Conservation (phyloP, 2,113 vertebrate species). For the Embiotoca jacksoni region DNA sequence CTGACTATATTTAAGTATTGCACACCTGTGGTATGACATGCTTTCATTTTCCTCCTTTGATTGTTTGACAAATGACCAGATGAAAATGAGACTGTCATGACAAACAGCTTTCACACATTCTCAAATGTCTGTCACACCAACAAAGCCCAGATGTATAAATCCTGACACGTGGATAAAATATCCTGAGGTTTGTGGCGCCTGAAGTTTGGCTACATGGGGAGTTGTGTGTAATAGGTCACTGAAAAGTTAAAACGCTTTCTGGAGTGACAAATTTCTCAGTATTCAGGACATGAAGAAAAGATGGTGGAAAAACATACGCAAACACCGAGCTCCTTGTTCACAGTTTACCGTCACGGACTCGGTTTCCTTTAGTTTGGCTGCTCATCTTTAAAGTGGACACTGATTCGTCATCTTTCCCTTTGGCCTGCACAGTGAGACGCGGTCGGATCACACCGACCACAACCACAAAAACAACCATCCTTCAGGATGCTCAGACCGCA, state of each 20-base stretch:
- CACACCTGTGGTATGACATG: not conserved
- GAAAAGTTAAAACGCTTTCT: slow-evolving; percentile 7
- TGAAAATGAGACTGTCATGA: slow-evolving; percentile 24
- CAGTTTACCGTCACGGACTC: slow-evolving; percentile 44
- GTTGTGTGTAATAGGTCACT: not conserved
- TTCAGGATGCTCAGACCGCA: slow-evolving; percentile 62
- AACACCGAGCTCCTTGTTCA: slow-evolving; percentile 55
- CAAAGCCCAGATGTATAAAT: slow-evolving; percentile 42
- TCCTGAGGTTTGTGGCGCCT: slow-evolving; percentile 30
- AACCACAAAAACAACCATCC: slow-evolving; percentile 51
- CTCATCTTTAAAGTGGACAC: slow-evolving; percentile 46
- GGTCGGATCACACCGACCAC: slow-evolving; percentile 33
- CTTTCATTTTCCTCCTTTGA: slow-evolving; percentile 5
- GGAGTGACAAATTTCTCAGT: slow-evolving; percentile 8
- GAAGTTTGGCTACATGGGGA: not conserved
- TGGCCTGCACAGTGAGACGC: slow-evolving; percentile 23
- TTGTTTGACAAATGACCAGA: slow-evolving; percentile 32
- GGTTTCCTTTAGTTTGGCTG: slow-evolving; percentile 40
- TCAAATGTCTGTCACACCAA: slow-evolving; percentile 46
- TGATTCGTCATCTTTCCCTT: slow-evolving; percentile 62
- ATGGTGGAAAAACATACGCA: slow-evolving; percentile 34
- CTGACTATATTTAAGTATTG: too few relatives aligned
- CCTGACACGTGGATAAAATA: slow-evolving; percentile 28
- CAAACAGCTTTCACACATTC: slow-evolving; percentile 45
- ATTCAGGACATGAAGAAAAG: slow-evolving; percentile 18